Evolutionary conservation across 1,140 invertebrate genomes (phyloP).

Genomic region (Sitobion miscanthi): DNA sequence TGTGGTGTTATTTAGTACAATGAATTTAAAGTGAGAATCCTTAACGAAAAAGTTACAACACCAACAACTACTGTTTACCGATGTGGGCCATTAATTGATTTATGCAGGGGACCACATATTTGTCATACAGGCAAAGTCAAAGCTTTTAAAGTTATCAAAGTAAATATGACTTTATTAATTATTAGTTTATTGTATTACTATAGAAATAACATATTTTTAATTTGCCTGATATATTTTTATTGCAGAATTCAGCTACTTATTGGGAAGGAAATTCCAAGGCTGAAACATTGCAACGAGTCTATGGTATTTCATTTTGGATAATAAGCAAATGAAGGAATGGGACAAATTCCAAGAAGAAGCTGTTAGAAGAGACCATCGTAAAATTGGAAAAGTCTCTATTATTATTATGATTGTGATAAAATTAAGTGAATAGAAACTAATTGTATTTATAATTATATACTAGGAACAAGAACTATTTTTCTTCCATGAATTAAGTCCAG

Average conservation of each 20-base stretch:
- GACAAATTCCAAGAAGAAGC: constrained; percentile 97
- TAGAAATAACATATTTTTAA: not conserved
- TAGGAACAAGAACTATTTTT: constrained; percentile 98
- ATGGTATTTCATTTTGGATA: constrained; percentile 97
- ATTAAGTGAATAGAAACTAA: not conserved
- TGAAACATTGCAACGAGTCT: constrained; percentile 92
- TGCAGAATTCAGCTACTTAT: constrained; percentile 73
- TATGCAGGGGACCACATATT: constrained; percentile 97
- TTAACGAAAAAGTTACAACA: constrained; percentile 94
- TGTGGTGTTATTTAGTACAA: constrained; percentile 73
- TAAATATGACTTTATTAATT: constrained; percentile 61
- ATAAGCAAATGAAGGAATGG: constrained; percentile 98
- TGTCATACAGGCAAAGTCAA: constrained; percentile 97
- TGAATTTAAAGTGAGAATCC: constrained; percentile 93
- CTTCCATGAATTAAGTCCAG: constrained; percentile 97
- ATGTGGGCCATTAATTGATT: constrained; percentile 96
- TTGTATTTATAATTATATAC: constrained; percentile 62
- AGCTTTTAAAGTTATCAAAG: constrained; percentile 90
- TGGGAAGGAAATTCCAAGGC: constrained; percentile 98
- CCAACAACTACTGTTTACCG: constrained; percentile 96
- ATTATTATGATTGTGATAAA: constrained; percentile 25
- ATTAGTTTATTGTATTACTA: too few relatives aligned
- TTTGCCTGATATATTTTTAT: not conserved
- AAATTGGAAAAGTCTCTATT: constrained; percentile 79
- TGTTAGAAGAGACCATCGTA: constrained; percentile 96